Percentiles rank a stretch among this genome's conserved stretches.
Evolutionary conservation across 1,140 invertebrate genomes (phyloP).

Genomic region (Drosophila repleta): DNA sequence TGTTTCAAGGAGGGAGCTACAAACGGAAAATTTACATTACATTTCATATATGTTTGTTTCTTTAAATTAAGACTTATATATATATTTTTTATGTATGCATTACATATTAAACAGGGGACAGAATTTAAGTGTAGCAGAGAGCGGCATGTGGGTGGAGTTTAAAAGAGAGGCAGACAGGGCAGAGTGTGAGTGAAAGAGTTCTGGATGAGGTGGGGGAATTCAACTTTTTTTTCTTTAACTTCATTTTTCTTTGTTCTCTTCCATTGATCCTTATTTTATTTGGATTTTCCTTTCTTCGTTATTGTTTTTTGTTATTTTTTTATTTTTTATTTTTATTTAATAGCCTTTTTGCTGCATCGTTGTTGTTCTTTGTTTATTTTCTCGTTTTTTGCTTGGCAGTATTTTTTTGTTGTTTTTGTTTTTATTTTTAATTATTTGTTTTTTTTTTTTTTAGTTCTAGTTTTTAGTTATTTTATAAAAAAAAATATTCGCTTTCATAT

Average conservation of each 20-base stretch:
- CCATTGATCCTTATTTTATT: background rate
- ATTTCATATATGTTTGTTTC: slow-evolving; percentile 43
- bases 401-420: slow-evolving; percentile 1
- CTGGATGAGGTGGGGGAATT: background rate
- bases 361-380: slow-evolving; percentile 39
- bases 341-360: slow-evolving; percentile 72
- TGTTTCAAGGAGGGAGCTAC: slow-evolving; percentile 35
- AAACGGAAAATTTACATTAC: slow-evolving; percentile 62
- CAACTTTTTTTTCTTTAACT: background rate
- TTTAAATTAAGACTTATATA: slow-evolving; percentile 70
- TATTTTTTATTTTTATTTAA: slow-evolving; percentile 32
- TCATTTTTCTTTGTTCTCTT: background rate
- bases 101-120: slow-evolving; percentile 51
- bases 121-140: slow-evolving; percentile 44
- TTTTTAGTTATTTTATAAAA: slow-evolving; percentile 35
- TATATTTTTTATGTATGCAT: slow-evolving; percentile 58
- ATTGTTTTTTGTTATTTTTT: slow-evolving; percentile 14
- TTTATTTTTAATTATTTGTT: background rate
- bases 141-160: background rate
- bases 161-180: no score
- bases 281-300: slow-evolving; percentile 23
- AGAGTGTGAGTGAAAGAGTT: background rate
- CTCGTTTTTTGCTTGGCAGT: slow-evolving; percentile 45
- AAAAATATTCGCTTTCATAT: slow-evolving; percentile 37
- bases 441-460: slow-evolving; percentile 25